Conservation (phyloP, 2,888 invertebrate genomes). For the Plagodis dolabraria region DNA sequence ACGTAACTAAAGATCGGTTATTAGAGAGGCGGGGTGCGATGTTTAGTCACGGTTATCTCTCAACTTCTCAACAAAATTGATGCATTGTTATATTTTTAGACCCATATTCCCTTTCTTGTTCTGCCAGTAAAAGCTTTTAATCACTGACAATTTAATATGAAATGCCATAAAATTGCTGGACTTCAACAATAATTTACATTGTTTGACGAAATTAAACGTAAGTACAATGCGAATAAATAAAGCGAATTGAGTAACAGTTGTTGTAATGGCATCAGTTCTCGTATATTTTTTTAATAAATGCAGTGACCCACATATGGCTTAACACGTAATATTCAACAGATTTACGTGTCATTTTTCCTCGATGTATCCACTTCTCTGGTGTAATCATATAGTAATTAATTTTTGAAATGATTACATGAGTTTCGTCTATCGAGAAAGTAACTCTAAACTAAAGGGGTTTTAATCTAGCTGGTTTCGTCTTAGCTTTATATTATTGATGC, state of each 20-base stretch:
- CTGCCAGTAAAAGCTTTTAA: slow-evolving; percentile 45
- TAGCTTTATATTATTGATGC: slow-evolving; percentile 13
- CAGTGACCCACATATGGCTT: slow-evolving; percentile 57
- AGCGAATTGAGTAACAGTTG: slow-evolving; percentile 62
- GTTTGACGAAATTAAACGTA: slow-evolving; percentile 42
- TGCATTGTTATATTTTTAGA: slow-evolving; percentile 49
- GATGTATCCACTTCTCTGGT: slow-evolving; percentile 58
- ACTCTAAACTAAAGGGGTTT: too few relatives aligned
- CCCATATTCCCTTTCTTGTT: slow-evolving; percentile 33
- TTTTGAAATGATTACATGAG: slow-evolving; percentile 38
- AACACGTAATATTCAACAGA: slow-evolving; percentile 56
- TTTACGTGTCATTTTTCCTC: slow-evolving; percentile 66
- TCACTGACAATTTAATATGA: slow-evolving; percentile 55
- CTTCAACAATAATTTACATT: slow-evolving; percentile 50
- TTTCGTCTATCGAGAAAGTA: too few relatives aligned
- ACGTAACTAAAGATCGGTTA: slow-evolving; percentile 77
- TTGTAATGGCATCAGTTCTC: slow-evolving; percentile 70
- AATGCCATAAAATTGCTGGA: slow-evolving; percentile 51
- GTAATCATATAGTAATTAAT: slow-evolving; percentile 55
- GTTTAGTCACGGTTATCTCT: slow-evolving; percentile 70
- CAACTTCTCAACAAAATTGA: slow-evolving; percentile 44
- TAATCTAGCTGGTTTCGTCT: too few relatives aligned
- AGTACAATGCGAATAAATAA: slow-evolving; percentile 46
- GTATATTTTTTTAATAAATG: slow-evolving; percentile 54
- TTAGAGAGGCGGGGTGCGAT: slow-evolving; percentile 71